Evolutionary conservation across 2,888 invertebrate species (phyloP).

Genomic region (Alloscopus bannaensis): DNA sequence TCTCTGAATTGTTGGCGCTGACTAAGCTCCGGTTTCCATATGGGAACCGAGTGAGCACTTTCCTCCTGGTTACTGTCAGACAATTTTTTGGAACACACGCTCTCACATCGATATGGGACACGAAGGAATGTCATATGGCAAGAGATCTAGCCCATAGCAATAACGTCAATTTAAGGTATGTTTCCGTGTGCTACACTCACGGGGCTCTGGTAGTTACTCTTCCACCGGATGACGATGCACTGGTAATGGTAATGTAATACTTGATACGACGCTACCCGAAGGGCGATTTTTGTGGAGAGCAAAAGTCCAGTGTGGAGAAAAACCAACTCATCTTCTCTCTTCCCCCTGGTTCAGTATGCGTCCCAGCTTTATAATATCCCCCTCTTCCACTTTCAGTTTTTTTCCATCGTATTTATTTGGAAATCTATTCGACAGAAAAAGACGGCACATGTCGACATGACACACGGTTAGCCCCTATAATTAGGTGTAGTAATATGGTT

Average conservation of each 20-base stretch:
- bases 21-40: constrained; percentile 50
- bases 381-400: constrained; percentile 3
- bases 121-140: constrained; percentile 43
- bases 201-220: constrained; percentile 14
- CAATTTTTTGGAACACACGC: too few relatives aligned
- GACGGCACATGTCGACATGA: constrained; percentile 69
- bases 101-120: too few relatives aligned
- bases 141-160: constrained; percentile 43
- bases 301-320: constrained; percentile 32
- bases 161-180: constrained; percentile 57
- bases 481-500: constrained; percentile 67
- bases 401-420: constrained; percentile 55
- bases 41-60: constrained; percentile 35
- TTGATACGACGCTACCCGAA: constrained; percentile 33
- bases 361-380: neutral
- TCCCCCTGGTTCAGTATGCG: neutral
- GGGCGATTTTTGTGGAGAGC: constrained; percentile 47
- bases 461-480: constrained; percentile 68
- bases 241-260: constrained; percentile 26
- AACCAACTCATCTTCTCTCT: constrained; percentile 31
- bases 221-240: constrained; percentile 35
- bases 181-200: constrained; percentile 45
- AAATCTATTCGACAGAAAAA: constrained; percentile 65
- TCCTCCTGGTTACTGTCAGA: too few relatives aligned
- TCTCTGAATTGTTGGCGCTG: constrained; percentile 42